Percentiles rank a stretch among this genome's conserved stretches.
Evolutionary conservation across 2,797 vertebrate genomes (phyloP).

Genomic region (Rhinogobio ventralis): DNA sequence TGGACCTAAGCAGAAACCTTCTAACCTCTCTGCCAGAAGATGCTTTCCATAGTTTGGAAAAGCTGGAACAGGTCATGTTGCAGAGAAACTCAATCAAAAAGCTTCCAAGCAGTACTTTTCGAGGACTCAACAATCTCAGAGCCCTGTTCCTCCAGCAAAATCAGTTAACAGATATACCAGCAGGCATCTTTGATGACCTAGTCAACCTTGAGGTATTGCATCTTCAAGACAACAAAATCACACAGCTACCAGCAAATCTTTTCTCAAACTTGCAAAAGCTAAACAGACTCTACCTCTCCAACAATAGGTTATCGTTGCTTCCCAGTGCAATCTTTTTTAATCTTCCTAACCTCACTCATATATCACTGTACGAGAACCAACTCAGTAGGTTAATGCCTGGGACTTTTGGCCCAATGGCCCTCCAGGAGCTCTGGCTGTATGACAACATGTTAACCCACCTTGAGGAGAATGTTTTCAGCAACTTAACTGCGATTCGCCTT

Average conservation of each 20-base stretch:
- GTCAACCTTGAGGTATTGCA: conserved; percentile 82
- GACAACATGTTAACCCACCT: conserved; percentile 86
- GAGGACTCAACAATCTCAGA: conserved; percentile 80
- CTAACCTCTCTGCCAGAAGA: conserved; percentile 66
- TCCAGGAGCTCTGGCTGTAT: conserved; percentile 89
- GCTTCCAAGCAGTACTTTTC: conserved; percentile 78
- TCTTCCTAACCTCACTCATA: conserved; percentile 78
- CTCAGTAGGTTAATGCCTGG: conserved; percentile 79
- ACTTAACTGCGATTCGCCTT: conserved; percentile 83
- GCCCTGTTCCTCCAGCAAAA: conserved; percentile 86
- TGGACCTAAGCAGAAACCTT: conserved; percentile 73
- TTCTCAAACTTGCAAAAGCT: conserved; percentile 84
- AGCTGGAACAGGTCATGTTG: conserved; percentile 80
- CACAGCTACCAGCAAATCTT: conserved; percentile 75
- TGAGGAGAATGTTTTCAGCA: conserved; percentile 81
- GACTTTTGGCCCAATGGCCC: conserved; percentile 83
- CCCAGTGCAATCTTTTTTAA: conserved; percentile 84
- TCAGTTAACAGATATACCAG: conserved; percentile 78
- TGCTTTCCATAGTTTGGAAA: conserved; percentile 78
- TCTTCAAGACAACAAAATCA: conserved; percentile 87
- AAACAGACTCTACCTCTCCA: conserved; percentile 86
- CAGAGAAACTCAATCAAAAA: conserved; percentile 82
- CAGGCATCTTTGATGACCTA: conserved; percentile 81
- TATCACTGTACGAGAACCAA: conserved; percentile 87
- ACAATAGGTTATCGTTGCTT: conserved; percentile 83